These are phyloP conservation scores for Dione juno DNA, from an alignment of 2,888 invertebrate genomes.

Conservation along the genomic window DNA sequence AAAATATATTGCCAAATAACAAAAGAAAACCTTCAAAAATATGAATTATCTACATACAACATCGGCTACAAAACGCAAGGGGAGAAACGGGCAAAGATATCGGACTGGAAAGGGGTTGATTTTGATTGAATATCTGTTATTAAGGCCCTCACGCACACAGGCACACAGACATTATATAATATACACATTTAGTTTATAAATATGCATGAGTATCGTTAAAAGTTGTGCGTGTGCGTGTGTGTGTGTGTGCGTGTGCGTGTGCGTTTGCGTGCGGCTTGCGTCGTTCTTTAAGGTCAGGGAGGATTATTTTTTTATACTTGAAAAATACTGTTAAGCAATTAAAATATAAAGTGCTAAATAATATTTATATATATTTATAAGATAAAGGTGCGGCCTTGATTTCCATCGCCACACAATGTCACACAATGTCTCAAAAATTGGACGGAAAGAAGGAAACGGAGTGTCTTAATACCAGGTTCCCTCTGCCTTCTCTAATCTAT, in stretches of 20 bases:
- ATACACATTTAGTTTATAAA: conserved; percentile 79
- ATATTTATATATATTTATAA: neutral
- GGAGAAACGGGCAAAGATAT: conserved; percentile 78
- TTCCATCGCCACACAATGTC: no score
- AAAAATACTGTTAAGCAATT: neutral
- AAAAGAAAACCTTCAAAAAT: conserved; percentile 43
- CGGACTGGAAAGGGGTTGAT: conserved; percentile 81
- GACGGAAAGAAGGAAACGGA: no score
- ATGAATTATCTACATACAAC: conserved; percentile 46
- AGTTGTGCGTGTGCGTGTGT: conserved; percentile 56
- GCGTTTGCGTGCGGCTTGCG: conserved; percentile 45
- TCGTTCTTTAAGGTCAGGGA: conserved; percentile 48
- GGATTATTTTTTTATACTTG: conserved; percentile 5
- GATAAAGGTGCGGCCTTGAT: neutral
- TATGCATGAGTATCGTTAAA: conserved; percentile 80
- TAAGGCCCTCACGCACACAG: conserved; percentile 75
- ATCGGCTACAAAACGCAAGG: conserved; percentile 65
- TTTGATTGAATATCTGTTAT: conserved; percentile 84
- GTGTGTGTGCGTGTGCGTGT: conserved; percentile 51
- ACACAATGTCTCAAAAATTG: no score
- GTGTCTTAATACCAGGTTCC: no score
- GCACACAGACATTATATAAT: conserved; percentile 78
- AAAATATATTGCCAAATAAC: neutral
- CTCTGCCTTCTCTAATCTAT: no score
- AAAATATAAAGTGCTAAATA: no score